Evolutionary conservation across 2,113 vertebrate genomes (phyloP), one percentile per base, ranked within the genome.

Genomic region (Petroica traversi): DNA sequence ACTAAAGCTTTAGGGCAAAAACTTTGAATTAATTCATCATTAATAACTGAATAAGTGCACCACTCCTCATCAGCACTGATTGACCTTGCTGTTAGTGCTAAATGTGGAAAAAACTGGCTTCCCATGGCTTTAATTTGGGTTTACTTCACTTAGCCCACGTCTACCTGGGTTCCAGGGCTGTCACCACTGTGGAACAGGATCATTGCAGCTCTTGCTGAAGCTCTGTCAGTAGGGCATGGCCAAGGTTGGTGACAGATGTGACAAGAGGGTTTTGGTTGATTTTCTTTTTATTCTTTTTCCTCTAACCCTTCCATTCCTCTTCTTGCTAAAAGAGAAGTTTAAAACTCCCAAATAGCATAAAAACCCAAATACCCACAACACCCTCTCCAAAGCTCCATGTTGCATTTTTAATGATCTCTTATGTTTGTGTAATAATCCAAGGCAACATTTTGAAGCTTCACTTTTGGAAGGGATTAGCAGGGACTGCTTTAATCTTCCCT

Each of bases 11-110:
- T 34, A 38, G 29, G 33, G 12, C 6, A 52, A 67, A 87, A 88
- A 1, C 11, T 41, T 82, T 43, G 22, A 59, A 41, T 68, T 38
- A 11, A 54, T 14, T 0, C 6, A 2, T 48, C 0, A 1, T 36
- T 45, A 29, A 33, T 45, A 64, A 18, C 15, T 26, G 28, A 57
- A 31, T 0, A 13, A 68, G 31, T 17, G 10, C 24, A 40, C 17
- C 2, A 1, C 3, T 58, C 6, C 19, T 2, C 38, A 28, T 15
- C 54, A 61, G 28, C 15, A 3, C 14, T 19, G 33, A 7, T 1
- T 66, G 52, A 46, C 45, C 69, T 23, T n/a, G 13, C 1, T 62
- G 79, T 62, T 33, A 67, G 29, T 41, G 33, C 12, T 41, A 41
- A 36, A 9, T 38, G 9, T 36, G 33, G 54, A 16, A 62, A 57